phyloP scores from a whole-genome alignment of 2,888 invertebrate genomes.

The Ennomos erosarius region DNA sequence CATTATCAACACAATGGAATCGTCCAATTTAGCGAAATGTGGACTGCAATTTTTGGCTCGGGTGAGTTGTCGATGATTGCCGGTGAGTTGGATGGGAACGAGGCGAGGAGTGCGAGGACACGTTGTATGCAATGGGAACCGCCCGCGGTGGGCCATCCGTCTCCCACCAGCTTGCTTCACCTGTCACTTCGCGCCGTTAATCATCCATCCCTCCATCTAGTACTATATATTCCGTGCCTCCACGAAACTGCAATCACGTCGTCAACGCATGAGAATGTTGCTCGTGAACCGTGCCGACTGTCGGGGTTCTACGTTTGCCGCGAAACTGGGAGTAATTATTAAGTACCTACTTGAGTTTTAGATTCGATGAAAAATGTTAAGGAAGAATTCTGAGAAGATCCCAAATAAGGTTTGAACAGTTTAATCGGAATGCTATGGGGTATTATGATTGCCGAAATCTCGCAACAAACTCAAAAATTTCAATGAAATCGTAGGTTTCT shows the following conservation, averaged over 20 bases:
- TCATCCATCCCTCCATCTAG: no score
- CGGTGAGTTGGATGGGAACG: constrained; percentile 51
- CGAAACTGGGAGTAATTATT: constrained; percentile 29
- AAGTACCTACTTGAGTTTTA: constrained; percentile 7
- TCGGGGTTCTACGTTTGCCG: constrained; percentile 33
- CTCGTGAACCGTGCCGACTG: constrained; percentile 33
- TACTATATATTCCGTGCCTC: no score
- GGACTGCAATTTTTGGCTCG: constrained; percentile 41
- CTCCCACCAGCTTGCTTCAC: constrained; percentile 46
- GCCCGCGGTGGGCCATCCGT: constrained; percentile 72
- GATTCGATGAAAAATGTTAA: background rate
- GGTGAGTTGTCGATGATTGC: constrained; percentile 52
- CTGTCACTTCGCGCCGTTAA: constrained; percentile 62
- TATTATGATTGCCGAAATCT: no score
- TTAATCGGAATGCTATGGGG: no score
- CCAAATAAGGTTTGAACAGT: no score
- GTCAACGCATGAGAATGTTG: constrained; percentile 53
- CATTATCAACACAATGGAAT: constrained; percentile 23
- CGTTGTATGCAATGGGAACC: constrained; percentile 68
- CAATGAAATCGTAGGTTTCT: no score
- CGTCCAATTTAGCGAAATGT: constrained; percentile 27
- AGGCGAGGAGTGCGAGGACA: constrained; percentile 37
- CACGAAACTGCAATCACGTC: constrained; percentile 53
- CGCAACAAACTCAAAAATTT: no score
- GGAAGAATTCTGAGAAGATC: no score